Evolutionary conservation across 2,113 vertebrate species (phyloP).

Genomic region (Aphyosemion australe): DNA sequence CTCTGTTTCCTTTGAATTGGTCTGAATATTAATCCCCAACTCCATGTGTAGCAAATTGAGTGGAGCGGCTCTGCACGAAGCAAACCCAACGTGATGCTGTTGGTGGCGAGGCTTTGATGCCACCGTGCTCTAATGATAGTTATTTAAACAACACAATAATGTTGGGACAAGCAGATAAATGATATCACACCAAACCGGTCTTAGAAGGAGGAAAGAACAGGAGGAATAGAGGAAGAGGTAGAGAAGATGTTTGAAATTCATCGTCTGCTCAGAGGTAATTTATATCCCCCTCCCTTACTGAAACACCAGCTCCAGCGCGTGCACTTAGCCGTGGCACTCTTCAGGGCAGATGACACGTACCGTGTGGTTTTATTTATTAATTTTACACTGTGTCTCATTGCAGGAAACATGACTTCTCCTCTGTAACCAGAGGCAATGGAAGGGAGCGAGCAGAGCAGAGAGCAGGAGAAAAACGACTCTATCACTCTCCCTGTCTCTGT

Average conservation of each 20-base stretch:
- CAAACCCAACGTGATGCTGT: conserved; percentile 47
- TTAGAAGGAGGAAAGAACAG: conserved; percentile 57
- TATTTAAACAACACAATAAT: conserved; percentile 76
- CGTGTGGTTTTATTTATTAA: conserved; percentile 76
- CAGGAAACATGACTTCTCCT: conserved; percentile 72
- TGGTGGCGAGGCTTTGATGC: conserved; percentile 65
- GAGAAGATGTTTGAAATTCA: conserved; percentile 69
- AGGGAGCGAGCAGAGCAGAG: conserved; percentile 63
- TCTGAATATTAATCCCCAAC: conserved; percentile 74
- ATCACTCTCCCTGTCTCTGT: conserved; percentile 77
- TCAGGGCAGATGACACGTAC: conserved; percentile 76
- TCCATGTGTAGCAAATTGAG: conserved; percentile 66
- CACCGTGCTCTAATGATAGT: conserved; percentile 73
- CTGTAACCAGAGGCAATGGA: conserved; percentile 72
- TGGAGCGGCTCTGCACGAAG: conserved; percentile 65
- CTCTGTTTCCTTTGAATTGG: conserved; percentile 66
- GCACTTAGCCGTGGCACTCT: conserved; percentile 76
- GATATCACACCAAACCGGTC: conserved; percentile 72
- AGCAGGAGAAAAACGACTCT: conserved; percentile 74
- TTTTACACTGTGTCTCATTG: conserved; percentile 77
- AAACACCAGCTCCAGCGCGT: conserved; percentile 64
- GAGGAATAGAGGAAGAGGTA: conserved; percentile 44
- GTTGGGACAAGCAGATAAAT: conserved; percentile 70
- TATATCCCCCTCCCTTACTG: conserved; percentile 66
- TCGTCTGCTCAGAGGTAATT: conserved; percentile 66